phyloP scores from a whole-genome alignment of 2,888 invertebrate species.

The Himalopsyche tibetana region DNA sequence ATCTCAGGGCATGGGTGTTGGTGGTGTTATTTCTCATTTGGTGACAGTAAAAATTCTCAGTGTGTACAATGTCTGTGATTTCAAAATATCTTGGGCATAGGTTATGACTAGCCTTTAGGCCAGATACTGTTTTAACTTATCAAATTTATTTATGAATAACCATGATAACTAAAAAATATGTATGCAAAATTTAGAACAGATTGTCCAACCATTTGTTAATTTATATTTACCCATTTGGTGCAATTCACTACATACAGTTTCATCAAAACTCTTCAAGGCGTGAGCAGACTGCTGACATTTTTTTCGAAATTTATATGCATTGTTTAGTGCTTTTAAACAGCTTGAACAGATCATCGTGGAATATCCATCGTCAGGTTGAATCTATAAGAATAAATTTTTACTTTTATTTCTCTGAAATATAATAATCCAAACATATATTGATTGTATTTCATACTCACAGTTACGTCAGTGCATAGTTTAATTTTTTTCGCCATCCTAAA shows the following conservation, averaged over 20 bases:
- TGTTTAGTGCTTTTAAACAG: conserved; percentile 55
- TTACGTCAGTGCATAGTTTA: conserved; percentile 53
- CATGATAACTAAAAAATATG: no score
- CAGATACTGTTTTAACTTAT: no score
- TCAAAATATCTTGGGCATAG: no score
- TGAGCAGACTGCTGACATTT: conserved; percentile 54
- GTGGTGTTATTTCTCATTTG: no score
- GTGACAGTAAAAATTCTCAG: no score
- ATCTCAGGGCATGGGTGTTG: no score
- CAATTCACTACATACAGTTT: not conserved
- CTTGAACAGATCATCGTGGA: conserved; percentile 48
- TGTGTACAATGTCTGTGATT: no score
- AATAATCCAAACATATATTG: not conserved
- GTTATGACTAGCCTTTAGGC: no score
- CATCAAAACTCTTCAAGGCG: not conserved
- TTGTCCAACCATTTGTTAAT: no score
- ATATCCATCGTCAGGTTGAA: conserved; percentile 38
- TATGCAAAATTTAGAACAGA: no score
- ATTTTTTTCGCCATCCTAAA: conserved; percentile 46
- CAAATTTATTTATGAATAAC: no score
- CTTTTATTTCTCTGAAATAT: not conserved
- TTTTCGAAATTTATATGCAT: conserved; percentile 55
- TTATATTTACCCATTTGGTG: not conserved
- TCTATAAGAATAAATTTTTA: conserved; percentile 13
- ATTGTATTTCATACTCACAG: not conserved